Base-by-base conservation (phyloP, 2,113 vertebrate species). In the Ellobius talpinus region DNA sequence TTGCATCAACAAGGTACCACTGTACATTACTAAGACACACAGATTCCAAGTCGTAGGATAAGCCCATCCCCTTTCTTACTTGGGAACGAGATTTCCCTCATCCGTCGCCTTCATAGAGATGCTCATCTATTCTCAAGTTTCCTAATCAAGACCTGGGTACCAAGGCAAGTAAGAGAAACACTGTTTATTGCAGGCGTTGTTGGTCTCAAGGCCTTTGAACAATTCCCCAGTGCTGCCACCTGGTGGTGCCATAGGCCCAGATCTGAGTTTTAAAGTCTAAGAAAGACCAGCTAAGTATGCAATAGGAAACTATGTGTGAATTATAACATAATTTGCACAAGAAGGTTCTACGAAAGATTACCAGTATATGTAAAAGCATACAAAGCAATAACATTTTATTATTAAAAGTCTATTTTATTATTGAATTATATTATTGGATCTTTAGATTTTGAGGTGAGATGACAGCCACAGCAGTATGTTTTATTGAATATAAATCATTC, bases 171-270 rank as follows among this genome's bases (percentile, higher is more conserved):
- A 42, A 65, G 13, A 26, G 26, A 61, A 33, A 29, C 3, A 58
- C 2, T 0, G 0, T 39, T 47, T 1, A 0, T n/a, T 39, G 42
- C 36, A 1, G 16, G 9, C 39, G 14, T 36, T 16, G 76, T 33
- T 78, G 58, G 21, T 84, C 21, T 74, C 33, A n/a, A 93, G 73
- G 42, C 6, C 11, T 36, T 45, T 70, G 50, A 42, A 42, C 70
- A 12, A 36, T 94, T 39, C 31, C 1, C 47, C 31, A 16, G 10
- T 14, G 0, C 0, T 0, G 39, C 92, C 94, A 63, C 78, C 39
- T 91, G 95, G 84, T 58, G 61, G 93, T 2, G 85, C 52, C 9
- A 73, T 74, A 24, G 74, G 17, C 39, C 39, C 76, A 79, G 3
- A 26, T 14, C 9, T 2, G 58, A 19, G 26, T 66, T 52, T 14